Percentiles rank a stretch among this genome's conserved stretches.
phyloP scores from a whole-genome alignment of 2,888 invertebrate genomes.

The Himalopsyche japonica region DNA sequence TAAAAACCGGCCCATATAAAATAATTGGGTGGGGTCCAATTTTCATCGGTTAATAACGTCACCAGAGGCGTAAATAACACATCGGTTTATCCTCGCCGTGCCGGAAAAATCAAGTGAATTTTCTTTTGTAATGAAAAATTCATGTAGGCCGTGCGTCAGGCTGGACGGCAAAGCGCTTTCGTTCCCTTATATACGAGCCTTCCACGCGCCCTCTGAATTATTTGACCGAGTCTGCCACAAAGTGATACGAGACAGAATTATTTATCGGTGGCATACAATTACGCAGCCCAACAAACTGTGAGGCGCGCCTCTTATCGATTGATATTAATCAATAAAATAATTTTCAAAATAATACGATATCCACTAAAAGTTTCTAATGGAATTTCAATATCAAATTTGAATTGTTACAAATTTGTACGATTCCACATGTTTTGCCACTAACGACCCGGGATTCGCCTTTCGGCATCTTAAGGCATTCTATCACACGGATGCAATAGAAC shows the following conservation, averaged over 20 bases:
- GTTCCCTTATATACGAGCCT: not conserved
- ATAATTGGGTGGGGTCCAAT: not conserved
- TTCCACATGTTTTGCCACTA: no score
- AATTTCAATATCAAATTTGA: no score
- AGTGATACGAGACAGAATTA: conserved; percentile 33
- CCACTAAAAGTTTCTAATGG: no score
- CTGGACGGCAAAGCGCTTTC: not conserved
- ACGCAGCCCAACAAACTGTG: not conserved
- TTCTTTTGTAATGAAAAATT: conserved; percentile 35
- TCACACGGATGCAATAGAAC: no score
- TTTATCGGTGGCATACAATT: conserved; percentile 10
- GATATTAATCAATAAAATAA: not conserved
- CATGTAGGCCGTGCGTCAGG: conserved; percentile 21
- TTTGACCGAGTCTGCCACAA: conserved; percentile 32
- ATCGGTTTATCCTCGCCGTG: not conserved
- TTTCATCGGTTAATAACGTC: not conserved
- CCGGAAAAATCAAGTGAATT: conserved; percentile 11
- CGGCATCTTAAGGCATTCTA: no score
- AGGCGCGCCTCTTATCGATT: conserved; percentile 1
- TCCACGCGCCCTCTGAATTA: conserved; percentile 19
- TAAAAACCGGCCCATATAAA: not conserved
- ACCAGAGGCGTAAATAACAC: not conserved
- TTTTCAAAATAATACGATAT: no score
- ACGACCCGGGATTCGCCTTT: no score
- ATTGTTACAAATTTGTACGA: no score